Evolutionary conservation across 2,113 vertebrate genomes (phyloP), one percentile per base, ranked within the genome.

Genomic region (Nesoenas mayeri): DNA sequence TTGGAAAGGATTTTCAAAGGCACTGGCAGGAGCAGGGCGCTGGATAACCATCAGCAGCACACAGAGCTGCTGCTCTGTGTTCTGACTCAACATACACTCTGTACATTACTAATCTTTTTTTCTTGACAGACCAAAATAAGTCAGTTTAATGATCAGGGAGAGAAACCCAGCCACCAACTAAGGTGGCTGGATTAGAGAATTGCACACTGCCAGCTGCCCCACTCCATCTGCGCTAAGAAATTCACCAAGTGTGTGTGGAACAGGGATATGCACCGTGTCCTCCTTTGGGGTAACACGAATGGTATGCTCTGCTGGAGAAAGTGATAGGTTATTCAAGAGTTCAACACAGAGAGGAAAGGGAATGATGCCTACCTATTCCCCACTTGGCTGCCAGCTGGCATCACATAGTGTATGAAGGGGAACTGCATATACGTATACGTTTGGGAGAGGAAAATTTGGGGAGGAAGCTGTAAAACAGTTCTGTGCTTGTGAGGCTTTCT

Each of bases 221-320:
- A 3, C 42, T 75, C 29, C 51, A 15, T 60, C 65, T 64, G 34
- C 10, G 18, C 26, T 32, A 18, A 57, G 72, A 53, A 81, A 51
- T 8, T 42, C 19, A 3, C 4, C 21, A 44, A 44, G 14, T 51
- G 2, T 34, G 2, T 3, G 0, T 10, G 26, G 57, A 67, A 57
- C 0, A 2, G 15, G 25, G 26, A 17, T 17, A 9, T 5, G 15
- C 6, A 32, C 7, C 0, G 0, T 47, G 7, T 32, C 5, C 69
- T 56, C 32, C 34, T 38, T 32, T 31, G 48, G 13, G 38, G 28
- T 8, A 47, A 21, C 0, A 0, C 24, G 44, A 36, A 7, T 40
- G 28, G 17, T 34, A 5, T 29, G 20, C 12, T 72, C 24, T 79
- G 56, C 60, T 50, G 11, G 16, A 40, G 47, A 48, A 83, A 73